These are phyloP conservation scores for Scaptomyza flava DNA, from an alignment of 2,888 invertebrate species.

Conservation along the genomic window DNA sequence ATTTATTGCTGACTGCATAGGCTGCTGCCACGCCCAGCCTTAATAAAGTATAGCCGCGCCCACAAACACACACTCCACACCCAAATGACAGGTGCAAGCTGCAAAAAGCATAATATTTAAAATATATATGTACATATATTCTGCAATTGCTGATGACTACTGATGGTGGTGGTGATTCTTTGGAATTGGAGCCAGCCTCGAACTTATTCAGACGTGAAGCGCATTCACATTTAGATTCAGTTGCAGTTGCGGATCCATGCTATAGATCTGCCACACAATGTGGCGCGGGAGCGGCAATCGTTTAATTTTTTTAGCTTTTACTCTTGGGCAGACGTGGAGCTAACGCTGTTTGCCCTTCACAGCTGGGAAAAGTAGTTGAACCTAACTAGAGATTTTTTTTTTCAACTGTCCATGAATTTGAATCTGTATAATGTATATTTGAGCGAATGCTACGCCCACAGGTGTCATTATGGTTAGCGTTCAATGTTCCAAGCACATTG, in stretches of 20 bases:
- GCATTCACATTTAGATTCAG: slow-evolving; percentile 52
- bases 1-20: slow-evolving; percentile 21
- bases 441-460: slow-evolving; percentile 61
- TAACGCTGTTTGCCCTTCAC: slow-evolving; percentile 64
- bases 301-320: slow-evolving; percentile 41
- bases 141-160: slow-evolving; percentile 50
- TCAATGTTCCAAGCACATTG: slow-evolving; percentile 68
- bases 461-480: slow-evolving; percentile 70
- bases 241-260: slow-evolving; percentile 27
- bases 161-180: slow-evolving; percentile 38
- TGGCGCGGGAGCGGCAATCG: slow-evolving; percentile 51
- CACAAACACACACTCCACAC: slow-evolving; percentile 47
- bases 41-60: slow-evolving; percentile 62
- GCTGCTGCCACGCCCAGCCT: slow-evolving; percentile 44
- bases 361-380: slow-evolving; percentile 31
- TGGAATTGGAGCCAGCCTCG: slow-evolving; percentile 63
- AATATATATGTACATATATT: slow-evolving; percentile 18
- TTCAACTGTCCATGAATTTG: slow-evolving; percentile 66
- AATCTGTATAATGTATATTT: slow-evolving; percentile 8
- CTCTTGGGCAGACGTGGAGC: slow-evolving; percentile 35
- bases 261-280: slow-evolving; percentile 57
- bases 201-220: slow-evolving; percentile 77
- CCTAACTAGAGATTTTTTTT: slow-evolving; percentile 26
- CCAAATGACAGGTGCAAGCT: slow-evolving; percentile 69
- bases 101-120: slow-evolving; percentile 49